Percentiles rank a stretch among this genome's conserved stretches.
Conservation (phyloP, 1,140 invertebrate genomes). For the Laupala kohalensis region DNA sequence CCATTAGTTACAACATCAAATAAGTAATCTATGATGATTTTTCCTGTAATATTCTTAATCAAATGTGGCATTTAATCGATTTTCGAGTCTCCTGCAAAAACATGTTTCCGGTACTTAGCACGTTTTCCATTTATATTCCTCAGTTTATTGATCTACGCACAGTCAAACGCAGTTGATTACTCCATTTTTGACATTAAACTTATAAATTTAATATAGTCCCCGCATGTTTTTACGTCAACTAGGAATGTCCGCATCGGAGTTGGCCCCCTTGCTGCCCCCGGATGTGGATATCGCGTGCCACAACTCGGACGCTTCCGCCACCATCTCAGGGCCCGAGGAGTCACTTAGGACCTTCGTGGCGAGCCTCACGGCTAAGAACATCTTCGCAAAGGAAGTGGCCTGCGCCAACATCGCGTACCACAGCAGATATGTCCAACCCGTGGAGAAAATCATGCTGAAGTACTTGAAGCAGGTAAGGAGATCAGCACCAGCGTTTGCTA, state of each 20-base stretch:
- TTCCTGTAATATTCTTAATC: too few relatives aligned
- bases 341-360: conserved; percentile 28
- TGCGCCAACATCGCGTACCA: conserved; percentile 60
- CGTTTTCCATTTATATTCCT: too few relatives aligned
- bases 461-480: conserved; percentile 50
- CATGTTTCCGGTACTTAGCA: too few relatives aligned
- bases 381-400: conserved; percentile 51
- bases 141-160: too few relatives aligned
- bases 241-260: background rate
- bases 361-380: conserved; percentile 34
- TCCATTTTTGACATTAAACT: too few relatives aligned
- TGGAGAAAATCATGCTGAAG: conserved; percentile 54
- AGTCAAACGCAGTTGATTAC: too few relatives aligned
- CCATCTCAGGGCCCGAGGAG: conserved; percentile 52
- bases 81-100: too few relatives aligned
- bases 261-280: background rate
- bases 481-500: background rate
- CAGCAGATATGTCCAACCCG: conserved; percentile 60
- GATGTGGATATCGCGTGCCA: conserved; percentile 55
- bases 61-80: too few relatives aligned
- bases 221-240: too few relatives aligned
- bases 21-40: too few relatives aligned
- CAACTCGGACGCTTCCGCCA: conserved; percentile 52
- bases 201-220: too few relatives aligned
- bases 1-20: too few relatives aligned